These are phyloP conservation scores for Mus spicilegus DNA, from an alignment of 2,113 vertebrate species.

Conservation along the genomic window DNA sequence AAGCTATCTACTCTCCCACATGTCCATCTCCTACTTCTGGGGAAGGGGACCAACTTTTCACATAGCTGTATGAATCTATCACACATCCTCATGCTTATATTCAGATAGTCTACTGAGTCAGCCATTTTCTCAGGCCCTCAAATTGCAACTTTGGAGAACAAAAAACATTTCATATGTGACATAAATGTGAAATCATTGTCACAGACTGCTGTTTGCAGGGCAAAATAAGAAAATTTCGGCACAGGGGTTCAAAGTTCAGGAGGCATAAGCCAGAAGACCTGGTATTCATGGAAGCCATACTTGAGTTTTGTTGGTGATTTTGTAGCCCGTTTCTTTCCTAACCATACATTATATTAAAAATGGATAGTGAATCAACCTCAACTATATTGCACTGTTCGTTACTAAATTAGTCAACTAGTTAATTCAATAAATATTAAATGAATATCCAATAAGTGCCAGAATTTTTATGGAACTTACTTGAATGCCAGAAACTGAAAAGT, in stretches of 20 bases:
- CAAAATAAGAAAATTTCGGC: not conserved
- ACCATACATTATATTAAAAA: not conserved
- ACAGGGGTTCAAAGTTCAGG: too few species aligned
- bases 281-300: not conserved
- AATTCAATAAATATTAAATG: conserved; percentile 28
- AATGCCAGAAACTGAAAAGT: not conserved
- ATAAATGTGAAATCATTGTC: not conserved
- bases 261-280: not conserved
- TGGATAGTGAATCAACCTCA: not conserved
- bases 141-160: not conserved
- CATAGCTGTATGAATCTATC: not conserved
- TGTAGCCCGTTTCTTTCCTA: not conserved
- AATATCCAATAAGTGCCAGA: not conserved
- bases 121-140: not conserved
- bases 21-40: too few species aligned
- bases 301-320: not conserved
- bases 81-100: not conserved
- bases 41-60: not conserved
- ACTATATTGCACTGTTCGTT: not conserved
- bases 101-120: not conserved
- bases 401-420: not conserved
- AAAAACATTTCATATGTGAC: not conserved
- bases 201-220: not conserved
- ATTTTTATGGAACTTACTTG: not conserved
- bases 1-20: not conserved